Base-by-base conservation (phyloP, 2,797 vertebrate genomes). In the Cossypha niveicapilla region DNA sequence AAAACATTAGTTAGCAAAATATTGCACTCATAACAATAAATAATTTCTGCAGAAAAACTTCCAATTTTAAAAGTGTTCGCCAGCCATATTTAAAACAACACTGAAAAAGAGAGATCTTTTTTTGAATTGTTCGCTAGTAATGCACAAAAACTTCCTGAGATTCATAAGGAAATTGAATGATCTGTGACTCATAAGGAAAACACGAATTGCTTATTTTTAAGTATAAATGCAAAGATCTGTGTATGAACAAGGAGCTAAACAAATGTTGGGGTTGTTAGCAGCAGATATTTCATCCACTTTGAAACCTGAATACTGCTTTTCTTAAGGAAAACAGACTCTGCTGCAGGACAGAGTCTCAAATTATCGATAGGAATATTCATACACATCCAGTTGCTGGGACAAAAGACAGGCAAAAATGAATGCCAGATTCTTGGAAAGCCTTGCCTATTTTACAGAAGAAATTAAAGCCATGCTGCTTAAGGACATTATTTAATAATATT, bases 391-490 rank as follows among this genome's bases (percentile, higher is more conserved):
- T 70, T 78, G 68, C 92, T 93, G 94, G 79, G 73, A 88, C 83
- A 93, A 94, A 97, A 89, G 71, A 76, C 82, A 95, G 83, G 85
- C 76, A 95, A 92, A 94, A 96, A 97, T 96, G 94, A 96, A 96
- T 94, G 92, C 95, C 93, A 95, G 94, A 96, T 95, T 96, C 96
- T 96, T 96, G 94, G 78, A 96, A 94, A 93, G 83, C 95, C 92
- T 96, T 96, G 93, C 95, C 97, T 97, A 96, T 97, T 94, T 94
- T 92, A 86, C 81, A 84, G 90, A 82, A 94, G 82, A 86, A 96
- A 95, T 94, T 92, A 91, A 96, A 91, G 75, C 83, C 88, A 96
- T 91, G 94, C 77, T 94, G 86, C 75, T 95, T 92, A 79, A 96
- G 93, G 87, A 95, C 94, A 73, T 78, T 93, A 68, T 93, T 89